Conservation (phyloP, 2,113 vertebrate species). For the Nipponia nippon region DNA sequence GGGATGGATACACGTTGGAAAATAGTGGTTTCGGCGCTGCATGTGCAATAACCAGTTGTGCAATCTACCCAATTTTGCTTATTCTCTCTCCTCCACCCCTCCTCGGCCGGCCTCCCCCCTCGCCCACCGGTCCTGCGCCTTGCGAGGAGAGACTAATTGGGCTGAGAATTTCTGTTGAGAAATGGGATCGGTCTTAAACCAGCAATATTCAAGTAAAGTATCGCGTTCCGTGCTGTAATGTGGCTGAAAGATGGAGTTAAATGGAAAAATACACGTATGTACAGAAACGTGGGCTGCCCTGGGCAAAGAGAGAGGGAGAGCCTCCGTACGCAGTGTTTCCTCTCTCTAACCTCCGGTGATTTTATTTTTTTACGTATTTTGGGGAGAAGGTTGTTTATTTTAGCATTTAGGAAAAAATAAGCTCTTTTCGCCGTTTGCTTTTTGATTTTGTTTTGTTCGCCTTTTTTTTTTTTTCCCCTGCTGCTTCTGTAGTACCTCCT, state of each 20-base stretch:
- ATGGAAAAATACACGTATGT: constrained; percentile 63
- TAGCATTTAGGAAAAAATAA: neutral
- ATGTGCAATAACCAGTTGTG: constrained; percentile 69
- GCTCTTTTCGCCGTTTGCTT: neutral
- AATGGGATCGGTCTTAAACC: constrained; percentile 74
- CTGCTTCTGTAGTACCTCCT: neutral
- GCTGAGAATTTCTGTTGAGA: constrained; percentile 55
- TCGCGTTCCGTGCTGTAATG: constrained; percentile 47
- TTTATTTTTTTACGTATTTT: neutral
- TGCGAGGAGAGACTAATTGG: constrained; percentile 56
- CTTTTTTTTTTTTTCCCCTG: neutral
- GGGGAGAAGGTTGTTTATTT: neutral
- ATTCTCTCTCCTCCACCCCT: constrained; percentile 14
- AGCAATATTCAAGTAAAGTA: constrained; percentile 73
- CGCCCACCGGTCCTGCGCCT: constrained; percentile 17
- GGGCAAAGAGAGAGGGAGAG: constrained; percentile 32
- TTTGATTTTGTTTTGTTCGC: neutral
- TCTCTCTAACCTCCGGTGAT: constrained; percentile 10
- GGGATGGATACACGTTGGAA: constrained; percentile 63
- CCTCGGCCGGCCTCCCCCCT: constrained; percentile 22
- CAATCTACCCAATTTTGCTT: constrained; percentile 63
- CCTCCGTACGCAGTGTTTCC: neutral
- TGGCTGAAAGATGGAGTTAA: constrained; percentile 66
- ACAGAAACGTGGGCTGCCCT: constrained; percentile 65
- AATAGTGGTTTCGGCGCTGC: constrained; percentile 65